These are phyloP conservation scores for Mythimna loreyi DNA, from an alignment of 2,888 invertebrate species.

Conservation along the genomic window DNA sequence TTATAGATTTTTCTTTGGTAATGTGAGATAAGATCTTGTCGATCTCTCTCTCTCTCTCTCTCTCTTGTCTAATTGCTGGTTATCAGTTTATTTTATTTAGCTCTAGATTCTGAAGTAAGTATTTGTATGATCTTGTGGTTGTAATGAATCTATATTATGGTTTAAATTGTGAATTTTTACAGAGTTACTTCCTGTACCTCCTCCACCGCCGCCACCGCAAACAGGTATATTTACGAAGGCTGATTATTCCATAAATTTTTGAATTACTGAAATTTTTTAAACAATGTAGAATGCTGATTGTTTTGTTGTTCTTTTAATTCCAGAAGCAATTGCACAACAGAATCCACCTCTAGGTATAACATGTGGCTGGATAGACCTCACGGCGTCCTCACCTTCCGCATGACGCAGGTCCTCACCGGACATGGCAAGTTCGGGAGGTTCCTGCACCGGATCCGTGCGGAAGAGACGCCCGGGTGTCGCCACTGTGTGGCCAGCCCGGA, in stretches of 20 bases:
- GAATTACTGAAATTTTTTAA: too few species aligned
- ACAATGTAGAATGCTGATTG: neutral
- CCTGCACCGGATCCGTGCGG: too few species aligned
- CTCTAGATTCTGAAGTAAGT: neutral
- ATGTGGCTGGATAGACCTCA: too few species aligned
- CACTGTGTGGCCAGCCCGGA: too few species aligned
- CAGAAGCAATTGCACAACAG: neutral
- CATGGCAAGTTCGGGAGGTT: too few species aligned
- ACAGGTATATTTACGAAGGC: constrained; percentile 27
- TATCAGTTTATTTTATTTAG: neutral
- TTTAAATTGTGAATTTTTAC: constrained; percentile 17
- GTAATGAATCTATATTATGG: neutral
- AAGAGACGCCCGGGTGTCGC: too few species aligned
- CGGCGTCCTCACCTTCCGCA: too few species aligned
- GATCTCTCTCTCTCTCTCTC: too few species aligned
- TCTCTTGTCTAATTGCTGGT: neutral
- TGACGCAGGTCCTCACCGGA: too few species aligned
- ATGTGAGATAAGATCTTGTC: neutral
- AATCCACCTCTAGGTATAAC: neutral
- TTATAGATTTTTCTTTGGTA: neutral
- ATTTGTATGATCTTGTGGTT: neutral
- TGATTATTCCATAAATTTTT: neutral
- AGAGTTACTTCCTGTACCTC: constrained; percentile 10
- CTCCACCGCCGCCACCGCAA: constrained; percentile 1
- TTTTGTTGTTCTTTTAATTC: neutral